Evolutionary conservation across 2,113 vertebrate genomes (phyloP).

Genomic region (Lasiurus cinereus): DNA sequence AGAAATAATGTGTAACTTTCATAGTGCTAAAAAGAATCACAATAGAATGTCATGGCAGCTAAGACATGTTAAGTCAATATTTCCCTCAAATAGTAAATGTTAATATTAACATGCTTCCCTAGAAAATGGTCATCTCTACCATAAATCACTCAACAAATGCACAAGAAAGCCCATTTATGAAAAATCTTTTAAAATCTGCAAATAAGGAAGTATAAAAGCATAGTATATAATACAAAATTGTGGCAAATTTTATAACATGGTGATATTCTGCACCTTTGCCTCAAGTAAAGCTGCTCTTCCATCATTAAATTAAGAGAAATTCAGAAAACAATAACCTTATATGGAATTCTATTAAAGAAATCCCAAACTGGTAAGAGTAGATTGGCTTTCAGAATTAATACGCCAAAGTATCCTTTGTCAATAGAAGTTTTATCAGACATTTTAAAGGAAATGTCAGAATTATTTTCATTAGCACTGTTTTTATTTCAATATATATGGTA

Average conservation of each 20-base stretch:
- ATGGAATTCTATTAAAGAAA: conserved; percentile 27
- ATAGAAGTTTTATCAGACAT: not conserved
- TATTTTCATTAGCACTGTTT: not conserved
- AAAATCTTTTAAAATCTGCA: conserved; percentile 34
- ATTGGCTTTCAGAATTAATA: conserved; percentile 4
- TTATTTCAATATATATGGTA: not conserved
- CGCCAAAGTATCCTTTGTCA: not conserved
- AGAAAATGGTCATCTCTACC: not conserved
- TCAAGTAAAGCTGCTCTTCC: not conserved
- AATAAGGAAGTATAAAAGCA: conserved; percentile 6
- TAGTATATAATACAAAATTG: not conserved
- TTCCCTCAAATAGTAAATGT: conserved; percentile 16
- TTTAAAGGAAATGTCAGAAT: conserved; percentile 19
- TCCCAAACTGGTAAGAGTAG: not conserved
- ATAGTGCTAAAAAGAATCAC: not conserved
- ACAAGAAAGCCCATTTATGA: not conserved
- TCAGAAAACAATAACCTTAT: not conserved
- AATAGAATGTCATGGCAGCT: not conserved
- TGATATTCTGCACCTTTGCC: not conserved
- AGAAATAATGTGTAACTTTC: not conserved
- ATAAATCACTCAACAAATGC: conserved; percentile 2
- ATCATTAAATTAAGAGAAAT: not conserved
- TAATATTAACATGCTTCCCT: conserved; percentile 63
- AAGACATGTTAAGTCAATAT: conserved; percentile 47
- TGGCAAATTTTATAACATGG: not conserved